Percentiles rank a stretch among this genome's conserved stretches.
phyloP scores from a whole-genome alignment of 2,888 invertebrate species.

The Agrenia bidenticulata region DNA sequence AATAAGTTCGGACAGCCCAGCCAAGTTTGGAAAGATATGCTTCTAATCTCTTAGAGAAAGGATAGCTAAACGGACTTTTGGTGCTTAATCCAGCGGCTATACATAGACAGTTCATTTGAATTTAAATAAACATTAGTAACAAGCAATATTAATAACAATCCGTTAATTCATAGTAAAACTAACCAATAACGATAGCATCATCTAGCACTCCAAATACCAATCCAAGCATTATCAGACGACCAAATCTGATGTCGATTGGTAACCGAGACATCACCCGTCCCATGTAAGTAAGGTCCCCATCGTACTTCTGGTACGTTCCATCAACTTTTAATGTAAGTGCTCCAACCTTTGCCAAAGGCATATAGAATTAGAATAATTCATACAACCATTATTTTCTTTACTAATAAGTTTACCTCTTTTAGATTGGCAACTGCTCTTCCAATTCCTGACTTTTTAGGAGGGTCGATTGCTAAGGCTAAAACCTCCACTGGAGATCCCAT shows the following conservation, averaged over 20 bases:
- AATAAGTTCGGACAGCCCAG: slow-evolving; percentile 80
- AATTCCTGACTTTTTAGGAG: slow-evolving; percentile 80
- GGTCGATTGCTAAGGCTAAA: slow-evolving; percentile 79
- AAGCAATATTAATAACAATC: no score
- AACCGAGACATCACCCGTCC: slow-evolving; percentile 79
- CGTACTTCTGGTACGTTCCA: slow-evolving; percentile 60
- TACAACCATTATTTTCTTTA: not conserved
- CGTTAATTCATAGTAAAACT: no score
- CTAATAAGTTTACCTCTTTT: slow-evolving; percentile 68
- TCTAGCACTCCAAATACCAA: slow-evolving; percentile 80
- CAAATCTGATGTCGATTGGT: slow-evolving; percentile 77
- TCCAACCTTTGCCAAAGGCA: slow-evolving; percentile 69
- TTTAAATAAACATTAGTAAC: no score
- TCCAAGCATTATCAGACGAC: slow-evolving; percentile 83
- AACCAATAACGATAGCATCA: slow-evolving; percentile 80
- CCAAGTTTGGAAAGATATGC: slow-evolving; percentile 73
- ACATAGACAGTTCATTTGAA: no score
- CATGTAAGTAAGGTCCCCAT: slow-evolving; percentile 85
- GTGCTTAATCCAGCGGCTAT: slow-evolving; percentile 82
- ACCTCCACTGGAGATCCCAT: slow-evolving; percentile 78
- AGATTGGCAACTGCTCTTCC: slow-evolving; percentile 76
- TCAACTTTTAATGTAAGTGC: slow-evolving; percentile 68
- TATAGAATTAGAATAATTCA: slow-evolving; percentile 8
- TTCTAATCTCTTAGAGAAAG: slow-evolving; percentile 68
- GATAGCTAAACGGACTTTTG: slow-evolving; percentile 75